Evolutionary conservation across 2,113 vertebrate species (phyloP).

Genomic region (Glaucidium brasilianum): DNA sequence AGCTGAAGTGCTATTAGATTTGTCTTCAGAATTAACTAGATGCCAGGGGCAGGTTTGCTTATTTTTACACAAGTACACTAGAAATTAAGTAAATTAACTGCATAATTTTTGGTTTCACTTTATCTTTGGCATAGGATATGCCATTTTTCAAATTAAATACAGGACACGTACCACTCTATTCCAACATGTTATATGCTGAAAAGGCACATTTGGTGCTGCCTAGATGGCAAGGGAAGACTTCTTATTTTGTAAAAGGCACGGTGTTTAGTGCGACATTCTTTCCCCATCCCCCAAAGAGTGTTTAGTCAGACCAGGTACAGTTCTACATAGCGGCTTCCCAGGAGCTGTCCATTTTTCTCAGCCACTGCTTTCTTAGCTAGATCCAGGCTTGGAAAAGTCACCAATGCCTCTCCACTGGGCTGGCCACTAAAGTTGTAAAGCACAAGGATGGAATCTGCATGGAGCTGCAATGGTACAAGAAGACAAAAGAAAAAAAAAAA

Average conservation of each 20-base stretch:
- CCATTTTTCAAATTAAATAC: conserved; percentile 1
- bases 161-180: background rate
- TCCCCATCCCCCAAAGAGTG: background rate
- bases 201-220: conserved; percentile 29
- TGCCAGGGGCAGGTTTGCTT: background rate
- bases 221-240: conserved; percentile 37
- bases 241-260: conserved; percentile 4
- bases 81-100: conserved; percentile 13
- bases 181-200: background rate
- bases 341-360: conserved; percentile 77
- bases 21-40: conserved; percentile 1
- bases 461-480: conserved; percentile 75
- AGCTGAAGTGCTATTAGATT: conserved; percentile 35
- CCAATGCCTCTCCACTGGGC: conserved; percentile 87
- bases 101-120: background rate
- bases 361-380: conserved; percentile 80
- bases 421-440: conserved; percentile 89
- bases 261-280: conserved; percentile 11
- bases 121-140: background rate
- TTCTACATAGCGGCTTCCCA: conserved; percentile 80
- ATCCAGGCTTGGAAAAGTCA: conserved; percentile 87
- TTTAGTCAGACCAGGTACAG: conserved; percentile 75
- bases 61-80: background rate
- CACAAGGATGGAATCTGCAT: conserved; percentile 83
- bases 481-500: background rate